Evolutionary conservation across 2,113 vertebrate species (phyloP).

Genomic region (Spea bombifrons): DNA sequence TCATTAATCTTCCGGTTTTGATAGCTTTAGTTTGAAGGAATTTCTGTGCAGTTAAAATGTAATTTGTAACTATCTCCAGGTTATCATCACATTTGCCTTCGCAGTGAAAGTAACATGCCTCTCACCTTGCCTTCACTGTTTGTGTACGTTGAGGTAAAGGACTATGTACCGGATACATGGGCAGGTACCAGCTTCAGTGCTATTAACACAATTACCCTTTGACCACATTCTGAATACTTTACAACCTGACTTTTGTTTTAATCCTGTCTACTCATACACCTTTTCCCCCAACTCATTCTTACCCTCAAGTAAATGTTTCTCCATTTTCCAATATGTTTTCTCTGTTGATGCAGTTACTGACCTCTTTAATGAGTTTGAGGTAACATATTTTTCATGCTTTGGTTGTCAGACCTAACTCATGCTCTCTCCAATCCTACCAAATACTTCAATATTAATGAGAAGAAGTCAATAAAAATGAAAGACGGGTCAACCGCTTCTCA

Average conservation of each 20-base stretch:
- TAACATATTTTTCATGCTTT: slow-evolving; percentile 6
- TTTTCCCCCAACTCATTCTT: too few relatives aligned
- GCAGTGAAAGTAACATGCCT: slow-evolving; percentile 88
- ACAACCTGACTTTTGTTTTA: too few relatives aligned
- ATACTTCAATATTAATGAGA: slow-evolving; percentile 68
- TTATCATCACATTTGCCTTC: slow-evolving; percentile 90
- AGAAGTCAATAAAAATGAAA: slow-evolving; percentile 57
- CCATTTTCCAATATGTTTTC: too few relatives aligned
- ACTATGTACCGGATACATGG: slow-evolving; percentile 92
- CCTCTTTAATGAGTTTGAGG: neutral
- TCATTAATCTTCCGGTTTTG: too few relatives aligned
- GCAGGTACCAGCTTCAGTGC: slow-evolving; percentile 70
- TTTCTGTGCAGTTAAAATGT: too few relatives aligned
- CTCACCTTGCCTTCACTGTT: slow-evolving; percentile 89
- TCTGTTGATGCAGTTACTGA: neutral
- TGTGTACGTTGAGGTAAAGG: slow-evolving; percentile 90
- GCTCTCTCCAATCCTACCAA: slow-evolving; percentile 77
- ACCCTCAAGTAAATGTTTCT: too few relatives aligned
- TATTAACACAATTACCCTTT: too few relatives aligned
- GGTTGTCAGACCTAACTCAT: slow-evolving; percentile 64
- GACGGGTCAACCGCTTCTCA: slow-evolving; percentile 43
- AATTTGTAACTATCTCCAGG: slow-evolving; percentile 62
- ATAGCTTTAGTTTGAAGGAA: too few relatives aligned
- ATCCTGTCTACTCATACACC: too few relatives aligned
- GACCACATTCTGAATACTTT: too few relatives aligned